A percentile compares a stretch with the other conserved stretches of the same genome.
These are phyloP conservation scores for Melitaea athalia DNA, from an alignment of 2,888 invertebrate genomes.

Conservation along the genomic window DNA sequence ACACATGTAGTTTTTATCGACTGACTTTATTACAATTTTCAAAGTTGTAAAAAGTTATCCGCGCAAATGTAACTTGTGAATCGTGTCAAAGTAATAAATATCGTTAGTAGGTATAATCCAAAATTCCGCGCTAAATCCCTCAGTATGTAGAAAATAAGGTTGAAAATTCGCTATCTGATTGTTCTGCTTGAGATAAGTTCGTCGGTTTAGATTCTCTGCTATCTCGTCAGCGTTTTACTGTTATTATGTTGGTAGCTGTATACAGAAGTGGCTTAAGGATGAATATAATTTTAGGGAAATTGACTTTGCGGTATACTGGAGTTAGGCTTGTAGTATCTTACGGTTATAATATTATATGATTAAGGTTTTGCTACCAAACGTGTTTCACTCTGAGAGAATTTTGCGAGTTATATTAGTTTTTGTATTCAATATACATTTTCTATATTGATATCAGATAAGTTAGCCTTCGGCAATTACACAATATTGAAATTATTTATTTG, in stretches of 20 bases:
- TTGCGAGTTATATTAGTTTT: neutral
- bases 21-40: slow-evolving; percentile 68
- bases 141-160: slow-evolving; percentile 18
- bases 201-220: slow-evolving; percentile 57
- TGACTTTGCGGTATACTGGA: slow-evolving; percentile 49
- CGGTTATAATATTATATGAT: slow-evolving; percentile 13
- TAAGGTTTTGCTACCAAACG: slow-evolving; percentile 6
- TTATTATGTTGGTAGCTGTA: slow-evolving; percentile 56
- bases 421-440: neutral
- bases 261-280: slow-evolving; percentile 50
- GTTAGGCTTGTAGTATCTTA: slow-evolving; percentile 12
- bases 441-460: neutral
- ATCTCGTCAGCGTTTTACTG: slow-evolving; percentile 76
- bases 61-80: slow-evolving; percentile 65
- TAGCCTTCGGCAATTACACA: neutral
- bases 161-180: slow-evolving; percentile 23
- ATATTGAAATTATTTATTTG: no score
- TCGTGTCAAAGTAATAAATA: slow-evolving; percentile 24
- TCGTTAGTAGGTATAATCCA: slow-evolving; percentile 26
- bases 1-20: slow-evolving; percentile 71
- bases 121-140: slow-evolving; percentile 18
- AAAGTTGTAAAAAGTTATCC: slow-evolving; percentile 74
- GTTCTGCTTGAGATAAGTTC: slow-evolving; percentile 22
- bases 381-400: neutral
- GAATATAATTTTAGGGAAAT: slow-evolving; percentile 58